These are phyloP conservation scores for Chaetorhynchus papuensis DNA, from an alignment of 2,113 vertebrate genomes.

Conservation along the genomic window DNA sequence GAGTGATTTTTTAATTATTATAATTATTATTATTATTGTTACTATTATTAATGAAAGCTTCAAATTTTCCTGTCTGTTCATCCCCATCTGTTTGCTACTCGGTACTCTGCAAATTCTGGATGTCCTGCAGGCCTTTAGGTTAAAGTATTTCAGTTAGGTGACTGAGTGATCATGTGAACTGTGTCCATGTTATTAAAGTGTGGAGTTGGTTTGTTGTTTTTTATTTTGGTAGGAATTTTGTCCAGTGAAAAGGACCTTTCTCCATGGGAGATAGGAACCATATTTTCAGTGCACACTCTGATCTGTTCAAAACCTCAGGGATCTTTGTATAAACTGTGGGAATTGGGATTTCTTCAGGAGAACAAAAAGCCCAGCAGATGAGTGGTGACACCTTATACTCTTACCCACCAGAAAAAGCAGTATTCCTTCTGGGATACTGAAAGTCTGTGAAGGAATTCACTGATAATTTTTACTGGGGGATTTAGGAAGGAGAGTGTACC, in stretches of 20 bases:
- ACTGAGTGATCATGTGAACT: background rate
- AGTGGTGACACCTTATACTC: background rate
- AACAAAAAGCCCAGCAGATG: background rate
- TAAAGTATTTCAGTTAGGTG: background rate
- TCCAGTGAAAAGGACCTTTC: background rate
- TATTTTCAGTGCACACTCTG: background rate
- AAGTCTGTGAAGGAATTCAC: background rate
- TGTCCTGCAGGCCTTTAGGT: background rate
- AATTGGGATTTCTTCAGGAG: background rate
- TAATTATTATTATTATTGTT: background rate
- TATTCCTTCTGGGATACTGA: background rate
- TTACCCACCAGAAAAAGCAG: background rate
- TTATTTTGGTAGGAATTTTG: background rate
- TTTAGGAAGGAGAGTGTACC: background rate
- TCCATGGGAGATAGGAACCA: background rate
- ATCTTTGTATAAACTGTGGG: background rate
- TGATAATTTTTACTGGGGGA: background rate
- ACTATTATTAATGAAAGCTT: background rate
- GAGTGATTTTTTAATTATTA: background rate
- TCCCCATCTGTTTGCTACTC: background rate
- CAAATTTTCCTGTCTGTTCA: background rate
- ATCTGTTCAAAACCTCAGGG: background rate
- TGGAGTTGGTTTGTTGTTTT: background rate
- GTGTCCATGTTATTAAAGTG: background rate
- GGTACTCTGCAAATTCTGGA: background rate